phyloP scores from a whole-genome alignment of 2,797 vertebrate genomes.

The Darevskia nairensis region DNA sequence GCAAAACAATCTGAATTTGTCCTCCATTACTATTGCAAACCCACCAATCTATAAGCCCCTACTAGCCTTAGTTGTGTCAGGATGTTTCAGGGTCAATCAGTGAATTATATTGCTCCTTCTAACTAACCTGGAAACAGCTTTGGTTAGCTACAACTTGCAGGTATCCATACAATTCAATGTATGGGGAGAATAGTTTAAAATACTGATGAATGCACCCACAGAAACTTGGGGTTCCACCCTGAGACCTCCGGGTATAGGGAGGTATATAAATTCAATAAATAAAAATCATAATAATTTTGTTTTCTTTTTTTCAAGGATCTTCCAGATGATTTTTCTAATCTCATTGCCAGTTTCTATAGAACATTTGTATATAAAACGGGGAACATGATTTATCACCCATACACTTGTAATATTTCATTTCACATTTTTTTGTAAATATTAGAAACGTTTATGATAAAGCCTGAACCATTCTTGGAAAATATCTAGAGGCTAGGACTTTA shows the following conservation, averaged over 20 bases:
- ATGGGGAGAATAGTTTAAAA: background rate
- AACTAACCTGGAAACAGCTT: background rate
- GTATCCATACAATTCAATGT: background rate
- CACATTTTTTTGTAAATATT: conserved; percentile 44
- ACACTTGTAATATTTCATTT: conserved; percentile 43
- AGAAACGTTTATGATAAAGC: conserved; percentile 40
- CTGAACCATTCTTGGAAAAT: conserved; percentile 47
- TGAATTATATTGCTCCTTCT: background rate
- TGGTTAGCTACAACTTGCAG: background rate
- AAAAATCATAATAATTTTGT: background rate
- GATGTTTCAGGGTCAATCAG: too few relatives aligned
- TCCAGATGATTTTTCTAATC: conserved; percentile 45
- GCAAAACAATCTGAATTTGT: too few relatives aligned
- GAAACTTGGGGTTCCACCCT: background rate
- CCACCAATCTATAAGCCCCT: background rate
- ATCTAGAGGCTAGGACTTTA: conserved; percentile 55
- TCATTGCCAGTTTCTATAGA: conserved; percentile 21
- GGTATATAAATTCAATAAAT: too few relatives aligned
- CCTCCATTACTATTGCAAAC: background rate
- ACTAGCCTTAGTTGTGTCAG: background rate
- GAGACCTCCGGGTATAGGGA: too few relatives aligned
- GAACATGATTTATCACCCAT: conserved; percentile 30
- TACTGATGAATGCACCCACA: background rate
- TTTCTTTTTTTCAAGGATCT: conserved; percentile 32
- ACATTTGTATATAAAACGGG: conserved; percentile 24